Base-by-base conservation (phyloP, 2,888 invertebrate genomes). In the Drosophila prostipennis region DNA sequence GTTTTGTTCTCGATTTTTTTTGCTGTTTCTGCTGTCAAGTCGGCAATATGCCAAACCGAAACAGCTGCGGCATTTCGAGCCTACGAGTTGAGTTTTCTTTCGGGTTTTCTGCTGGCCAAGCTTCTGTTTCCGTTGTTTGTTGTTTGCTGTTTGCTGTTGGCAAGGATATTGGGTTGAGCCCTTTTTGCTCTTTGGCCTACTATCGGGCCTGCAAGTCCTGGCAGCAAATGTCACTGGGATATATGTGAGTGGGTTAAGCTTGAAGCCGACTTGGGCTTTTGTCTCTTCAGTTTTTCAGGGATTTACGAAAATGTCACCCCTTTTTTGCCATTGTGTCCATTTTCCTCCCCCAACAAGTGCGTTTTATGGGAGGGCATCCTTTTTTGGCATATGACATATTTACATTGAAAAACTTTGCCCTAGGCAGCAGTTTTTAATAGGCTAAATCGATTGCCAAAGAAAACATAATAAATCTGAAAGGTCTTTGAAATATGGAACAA, bases 41-140 rank as follows among this genome's bases (percentile, higher is more conserved):
- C 72, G 82, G 82, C 82, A 82, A 71, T 77, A 75, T 79, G 87
- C 86, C 87, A 81, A 63, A 11, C 49, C 26, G 42, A 14, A 54
- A 55, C 46, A 61, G 43, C 67, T 67, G 63, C 53, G 74, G 48
- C 72, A 54, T 40, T 60, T 26, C 36, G 23, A 37, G 52, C 60
- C 72, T 52, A 60, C 42, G 52, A 34, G 32, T 19, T 32, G 51
- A 52, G 23, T n/a, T 39, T 58, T 37, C 34, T 32, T 23, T 56
- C 32, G 19, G 19, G 29, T 55, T 37, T 32, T 54, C 53, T 59
- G 48, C 56, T 60, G 49, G 49, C 49, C 48, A 52, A 36, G 68
- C 53, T 39, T 46, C 68, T 65, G 65, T 19, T 65, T 60, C 49
- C 26, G 51, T 19, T 55, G 54, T 55, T 72, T 67, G 54, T 68